Base-by-base conservation (phyloP, 2,113 vertebrate species). In the Cyanistes caeruleus region DNA sequence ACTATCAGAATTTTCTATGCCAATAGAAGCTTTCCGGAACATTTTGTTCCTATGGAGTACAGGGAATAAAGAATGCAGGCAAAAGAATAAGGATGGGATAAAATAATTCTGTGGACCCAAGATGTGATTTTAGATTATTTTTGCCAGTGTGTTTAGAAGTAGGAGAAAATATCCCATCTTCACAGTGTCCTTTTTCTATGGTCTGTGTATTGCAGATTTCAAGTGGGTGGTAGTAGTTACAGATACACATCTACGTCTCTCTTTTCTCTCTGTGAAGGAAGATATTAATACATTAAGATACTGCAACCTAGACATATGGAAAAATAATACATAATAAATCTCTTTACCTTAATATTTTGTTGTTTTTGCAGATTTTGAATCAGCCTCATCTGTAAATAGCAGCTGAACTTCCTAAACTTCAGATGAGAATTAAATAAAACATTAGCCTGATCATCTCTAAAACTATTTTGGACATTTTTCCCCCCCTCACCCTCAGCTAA, bases 301-400 rank as follows among this genome's bases (percentile, higher is more conserved):
- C 14, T 2, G 1, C 7, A 8, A 1, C 0, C 1, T 5, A 85
- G 10, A 43, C 14, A 53, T 15, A 20, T 13, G 14, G 51, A 55
- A 56, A 84, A 79, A 73, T 23, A 79, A 62, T 10, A 43, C 0
- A 2, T 48, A 80, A 2, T 48, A 80, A 64, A 41, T 3, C 0
- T 33, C 21, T 82, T 74, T 46, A 30, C 23, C 30, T 18, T 55
- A 59, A 63, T 44, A 48, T 44, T 87, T 13, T 46, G 7, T 35
- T 83, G 25, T 3, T 69, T 78, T 58, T 60, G 10, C 2, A 58
- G 10, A 73, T 53, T 89, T 55, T 16, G 3, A 68, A 44, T 43
- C 19, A 72, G 13, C 23, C 22, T 3, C 7, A 69, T 44, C 53
- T 55, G 15, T 56, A 68, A 76, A 60, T 9, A 65, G 10, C 7